These are phyloP conservation scores for Lepus oiostolus DNA, from an alignment of 2,797 vertebrate genomes.

Conservation along the genomic window DNA sequence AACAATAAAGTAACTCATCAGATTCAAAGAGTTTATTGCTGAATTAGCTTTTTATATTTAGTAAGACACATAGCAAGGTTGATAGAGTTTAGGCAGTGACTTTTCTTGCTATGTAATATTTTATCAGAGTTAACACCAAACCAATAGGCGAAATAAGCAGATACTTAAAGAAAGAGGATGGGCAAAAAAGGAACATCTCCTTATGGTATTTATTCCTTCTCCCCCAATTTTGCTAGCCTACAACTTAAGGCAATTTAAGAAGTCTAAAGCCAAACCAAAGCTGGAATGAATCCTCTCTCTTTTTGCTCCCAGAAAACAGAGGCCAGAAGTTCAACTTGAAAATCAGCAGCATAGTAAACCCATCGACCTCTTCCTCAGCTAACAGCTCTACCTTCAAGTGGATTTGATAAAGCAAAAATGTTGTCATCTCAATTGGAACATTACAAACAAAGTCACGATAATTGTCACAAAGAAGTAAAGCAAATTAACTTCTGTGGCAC, in stretches of 20 bases:
- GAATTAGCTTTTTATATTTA: constrained; percentile 8
- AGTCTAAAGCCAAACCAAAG: background rate
- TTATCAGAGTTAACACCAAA: background rate
- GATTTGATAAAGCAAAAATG: constrained; percentile 33
- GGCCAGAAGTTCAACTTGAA: background rate
- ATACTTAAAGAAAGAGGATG: background rate
- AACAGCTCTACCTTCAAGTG: constrained; percentile 17
- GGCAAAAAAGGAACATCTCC: background rate
- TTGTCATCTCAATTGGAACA: constrained; percentile 50
- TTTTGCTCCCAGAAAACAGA: background rate
- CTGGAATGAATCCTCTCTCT: background rate
- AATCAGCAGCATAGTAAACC: background rate
- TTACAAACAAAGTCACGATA: constrained; percentile 50
- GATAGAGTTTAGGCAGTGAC: background rate
- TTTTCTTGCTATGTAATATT: background rate
- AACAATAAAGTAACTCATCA: background rate
- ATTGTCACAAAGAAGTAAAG: constrained; percentile 38
- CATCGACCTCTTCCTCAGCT: background rate
- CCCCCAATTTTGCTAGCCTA: background rate
- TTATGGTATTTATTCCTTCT: background rate
- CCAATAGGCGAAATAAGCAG: background rate
- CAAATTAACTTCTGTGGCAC: constrained; percentile 21
- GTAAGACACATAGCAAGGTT: background rate
- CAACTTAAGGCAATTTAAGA: background rate
- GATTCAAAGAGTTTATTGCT: background rate